phyloP scores from a whole-genome alignment of 2,113 vertebrate genomes.

The Sprattus sprattus region DNA sequence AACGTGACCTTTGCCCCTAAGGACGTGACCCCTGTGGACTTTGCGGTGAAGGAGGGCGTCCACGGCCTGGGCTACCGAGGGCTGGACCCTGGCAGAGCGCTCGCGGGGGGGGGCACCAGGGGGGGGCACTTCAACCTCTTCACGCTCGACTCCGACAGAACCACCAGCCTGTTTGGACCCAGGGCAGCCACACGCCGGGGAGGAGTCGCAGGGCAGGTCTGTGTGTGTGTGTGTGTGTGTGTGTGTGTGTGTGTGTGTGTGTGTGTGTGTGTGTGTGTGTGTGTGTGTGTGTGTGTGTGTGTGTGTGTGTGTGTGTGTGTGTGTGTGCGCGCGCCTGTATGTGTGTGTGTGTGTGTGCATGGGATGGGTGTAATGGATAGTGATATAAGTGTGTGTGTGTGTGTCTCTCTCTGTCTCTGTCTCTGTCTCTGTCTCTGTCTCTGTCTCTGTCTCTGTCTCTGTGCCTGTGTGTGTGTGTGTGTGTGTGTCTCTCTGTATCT shows the following conservation, averaged over 20 bases:
- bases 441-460: too few relatives aligned
- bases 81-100: constrained; percentile 81
- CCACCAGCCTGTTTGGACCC: constrained; percentile 71
- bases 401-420: too few relatives aligned
- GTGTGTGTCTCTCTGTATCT: too few relatives aligned
- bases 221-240: neutral
- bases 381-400: neutral
- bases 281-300: too few relatives aligned
- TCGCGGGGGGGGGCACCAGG: constrained; percentile 63
- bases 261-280: too few relatives aligned
- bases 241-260: too few relatives aligned
- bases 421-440: too few relatives aligned
- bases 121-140: constrained; percentile 77
- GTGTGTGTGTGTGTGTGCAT: neutral
- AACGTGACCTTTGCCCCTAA: constrained; percentile 93
- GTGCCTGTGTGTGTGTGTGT: too few relatives aligned
- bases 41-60: constrained; percentile 79
- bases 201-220: constrained; percentile 89
- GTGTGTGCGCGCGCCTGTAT: neutral
- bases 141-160: constrained; percentile 63
- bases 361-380: neutral
- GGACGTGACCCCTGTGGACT: constrained; percentile 85
- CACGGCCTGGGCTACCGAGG: constrained; percentile 91
- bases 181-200: constrained; percentile 68
- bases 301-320: too few relatives aligned